A percentile compares a stretch with the other conserved stretches of the same genome.
Conservation (phyloP, 1,140 invertebrate genomes). For the Nasonia giraulti region DNA sequence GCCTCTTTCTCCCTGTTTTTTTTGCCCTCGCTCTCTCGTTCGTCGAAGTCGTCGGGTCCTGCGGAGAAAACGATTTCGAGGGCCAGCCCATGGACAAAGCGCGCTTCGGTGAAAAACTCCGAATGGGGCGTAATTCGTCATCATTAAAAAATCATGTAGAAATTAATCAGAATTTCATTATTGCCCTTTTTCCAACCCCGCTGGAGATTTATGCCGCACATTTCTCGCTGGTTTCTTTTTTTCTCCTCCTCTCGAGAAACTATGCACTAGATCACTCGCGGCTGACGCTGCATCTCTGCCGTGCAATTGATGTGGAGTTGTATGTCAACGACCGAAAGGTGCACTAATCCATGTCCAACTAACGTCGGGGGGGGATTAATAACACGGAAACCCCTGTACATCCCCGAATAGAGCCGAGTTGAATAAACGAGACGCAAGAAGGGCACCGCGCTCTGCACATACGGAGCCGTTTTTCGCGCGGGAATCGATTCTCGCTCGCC, state of each 20-base stretch:
- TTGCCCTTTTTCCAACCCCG: background rate
- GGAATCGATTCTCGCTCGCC: constrained; percentile 59
- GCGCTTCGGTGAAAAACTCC: background rate
- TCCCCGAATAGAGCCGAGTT: background rate
- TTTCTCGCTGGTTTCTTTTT: constrained; percentile 48
- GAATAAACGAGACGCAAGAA: background rate
- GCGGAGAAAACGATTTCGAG: constrained; percentile 41
- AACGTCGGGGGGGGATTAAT: background rate
- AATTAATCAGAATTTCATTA: constrained; percentile 41
- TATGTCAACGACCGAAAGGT: constrained; percentile 24
- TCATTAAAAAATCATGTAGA: constrained; percentile 51
- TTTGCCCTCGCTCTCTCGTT: background rate
- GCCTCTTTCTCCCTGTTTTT: background rate
- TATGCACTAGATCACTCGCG: background rate
- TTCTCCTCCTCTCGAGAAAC: background rate
- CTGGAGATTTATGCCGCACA: constrained; percentile 2
- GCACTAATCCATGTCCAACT: background rate
- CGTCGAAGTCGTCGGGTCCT: background rate
- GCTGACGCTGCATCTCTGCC: constrained; percentile 8
- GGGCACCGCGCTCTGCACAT: background rate
- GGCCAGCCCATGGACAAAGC: background rate
- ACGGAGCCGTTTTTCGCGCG: constrained; percentile 49
- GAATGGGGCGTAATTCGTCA: constrained; percentile 41
- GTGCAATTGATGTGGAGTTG: constrained; percentile 27
- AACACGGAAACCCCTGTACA: background rate